Base-by-base conservation (phyloP, 1,140 invertebrate genomes). In the Araneus ventricosus region DNA sequence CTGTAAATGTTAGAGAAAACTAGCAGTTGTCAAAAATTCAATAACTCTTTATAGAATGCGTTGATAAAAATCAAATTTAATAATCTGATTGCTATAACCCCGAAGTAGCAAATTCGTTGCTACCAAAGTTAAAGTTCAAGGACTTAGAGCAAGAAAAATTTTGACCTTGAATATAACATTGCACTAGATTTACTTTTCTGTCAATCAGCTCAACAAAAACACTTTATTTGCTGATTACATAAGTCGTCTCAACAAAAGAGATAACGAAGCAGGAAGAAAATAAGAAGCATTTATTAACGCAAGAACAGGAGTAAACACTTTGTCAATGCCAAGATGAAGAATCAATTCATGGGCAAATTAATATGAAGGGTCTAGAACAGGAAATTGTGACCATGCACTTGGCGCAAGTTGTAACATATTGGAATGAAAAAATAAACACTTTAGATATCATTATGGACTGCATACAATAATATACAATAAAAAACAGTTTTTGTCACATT, bases 161-260 rank as follows among this genome's bases (percentile, higher is more conserved):
- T 45, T 27, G 22, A 82, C 27, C 30, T 82, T 82, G 37, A 82
- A 27, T 45, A n/a, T n/a, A 30, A 8, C n/a, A 82, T n/a, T 82
- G 6, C 5, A 10, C 17, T 41, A 45, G 80, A 45, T 45, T 41
- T 82, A 37, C 7, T 75, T 82, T 75, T 27, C 30, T 10, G 57
- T 90, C 88, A 90, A 80, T 90, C 88, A 80, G 30, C 41, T 52
- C 8, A 80, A 80, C 27, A 59, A n/a, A 88, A 82, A 57, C 86
- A 79, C 41, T 90, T 90, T 80, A 90, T 90, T 90, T 80, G 39
- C 70, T 37, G 67, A 80, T 90, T 90, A 22, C 67, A 79, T 84
- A 34, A 75, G 10, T 34, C 17, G 17, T 30, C 5, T 75, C 30
- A 75, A 75, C 17, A 37, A 75, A 75, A 30, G 0, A 30, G 67